Percentiles rank a stretch among this genome's conserved stretches.
Conservation (phyloP, 2,888 invertebrate species). For the Drosophila rellima region DNA sequence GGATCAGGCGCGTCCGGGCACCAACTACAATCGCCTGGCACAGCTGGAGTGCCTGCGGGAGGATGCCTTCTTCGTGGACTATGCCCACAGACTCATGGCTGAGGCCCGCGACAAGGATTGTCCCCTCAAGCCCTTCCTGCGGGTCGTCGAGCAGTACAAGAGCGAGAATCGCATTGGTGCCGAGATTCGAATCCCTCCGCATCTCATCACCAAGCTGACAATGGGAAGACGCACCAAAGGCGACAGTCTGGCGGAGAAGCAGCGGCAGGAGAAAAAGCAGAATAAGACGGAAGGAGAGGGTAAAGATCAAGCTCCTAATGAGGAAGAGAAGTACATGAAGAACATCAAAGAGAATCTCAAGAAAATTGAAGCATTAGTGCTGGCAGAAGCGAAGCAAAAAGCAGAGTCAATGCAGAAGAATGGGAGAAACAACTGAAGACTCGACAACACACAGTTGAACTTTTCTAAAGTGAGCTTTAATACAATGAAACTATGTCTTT, state of each 20-base stretch:
- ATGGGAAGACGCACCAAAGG: constrained; percentile 73
- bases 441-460: neutral
- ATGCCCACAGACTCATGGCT: constrained; percentile 65
- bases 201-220: constrained; percentile 78
- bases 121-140: constrained; percentile 76
- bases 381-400: constrained; percentile 31
- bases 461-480: neutral
- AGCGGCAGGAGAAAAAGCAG: constrained; percentile 1
- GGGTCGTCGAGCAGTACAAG: constrained; percentile 76
- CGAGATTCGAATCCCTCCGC: constrained; percentile 69
- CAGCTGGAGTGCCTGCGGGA: constrained; percentile 73
- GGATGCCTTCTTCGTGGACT: constrained; percentile 66
- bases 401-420: neutral
- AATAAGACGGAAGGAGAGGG: neutral
- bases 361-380: constrained; percentile 57
- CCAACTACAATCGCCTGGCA: constrained; percentile 64
- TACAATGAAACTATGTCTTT: neutral
- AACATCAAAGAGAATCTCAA: constrained; percentile 51
- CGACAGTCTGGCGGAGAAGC: constrained; percentile 50
- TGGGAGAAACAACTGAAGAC: neutral
- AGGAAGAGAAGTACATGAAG: constrained; percentile 41
- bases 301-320: constrained; percentile 17
- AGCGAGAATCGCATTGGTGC: constrained; percentile 76
- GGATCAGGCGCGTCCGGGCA: constrained; percentile 64
- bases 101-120: constrained; percentile 67